These are phyloP conservation scores for Lucinisca nassula DNA, from an alignment of 2,888 invertebrate species.

Conservation along the genomic window DNA sequence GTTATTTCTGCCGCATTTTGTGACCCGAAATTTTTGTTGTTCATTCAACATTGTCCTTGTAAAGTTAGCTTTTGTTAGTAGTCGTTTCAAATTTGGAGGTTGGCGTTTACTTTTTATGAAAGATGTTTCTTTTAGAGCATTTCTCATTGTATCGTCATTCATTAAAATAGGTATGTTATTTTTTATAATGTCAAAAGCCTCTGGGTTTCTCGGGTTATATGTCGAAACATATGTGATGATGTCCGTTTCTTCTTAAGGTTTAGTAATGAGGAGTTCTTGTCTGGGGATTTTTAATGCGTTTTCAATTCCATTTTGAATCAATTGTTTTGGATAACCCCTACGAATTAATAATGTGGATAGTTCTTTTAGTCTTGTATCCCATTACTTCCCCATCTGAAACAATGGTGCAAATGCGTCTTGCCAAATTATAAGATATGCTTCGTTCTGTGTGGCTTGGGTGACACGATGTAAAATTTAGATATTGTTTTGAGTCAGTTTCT, in stretches of 20 bases:
- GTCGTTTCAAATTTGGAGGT: not conserved
- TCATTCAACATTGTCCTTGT: too few relatives aligned
- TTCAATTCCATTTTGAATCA: too few relatives aligned
- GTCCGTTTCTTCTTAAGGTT: not conserved
- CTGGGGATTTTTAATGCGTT: too few relatives aligned
- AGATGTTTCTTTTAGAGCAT: not conserved
- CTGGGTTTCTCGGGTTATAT: not conserved
- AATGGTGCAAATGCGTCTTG: not conserved
- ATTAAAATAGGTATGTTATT: not conserved
- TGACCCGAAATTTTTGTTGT: too few relatives aligned
- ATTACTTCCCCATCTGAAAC: not conserved
- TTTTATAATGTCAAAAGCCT: not conserved
- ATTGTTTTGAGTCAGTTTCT: not conserved
- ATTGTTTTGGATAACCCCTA: too few relatives aligned
- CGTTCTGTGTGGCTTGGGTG: not conserved
- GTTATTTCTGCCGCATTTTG: too few relatives aligned
- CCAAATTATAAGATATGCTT: not conserved
- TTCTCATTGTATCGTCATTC: not conserved
- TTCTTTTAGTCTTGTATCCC: too few relatives aligned
- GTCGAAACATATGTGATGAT: not conserved
- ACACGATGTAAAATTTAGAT: not conserved
- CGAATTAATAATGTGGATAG: too few relatives aligned
- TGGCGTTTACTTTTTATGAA: not conserved
- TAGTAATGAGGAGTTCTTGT: too few relatives aligned
- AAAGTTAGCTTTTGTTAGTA: not conserved